Conservation (phyloP, 2,113 vertebrate species). For the Raphicerus campestris region DNA sequence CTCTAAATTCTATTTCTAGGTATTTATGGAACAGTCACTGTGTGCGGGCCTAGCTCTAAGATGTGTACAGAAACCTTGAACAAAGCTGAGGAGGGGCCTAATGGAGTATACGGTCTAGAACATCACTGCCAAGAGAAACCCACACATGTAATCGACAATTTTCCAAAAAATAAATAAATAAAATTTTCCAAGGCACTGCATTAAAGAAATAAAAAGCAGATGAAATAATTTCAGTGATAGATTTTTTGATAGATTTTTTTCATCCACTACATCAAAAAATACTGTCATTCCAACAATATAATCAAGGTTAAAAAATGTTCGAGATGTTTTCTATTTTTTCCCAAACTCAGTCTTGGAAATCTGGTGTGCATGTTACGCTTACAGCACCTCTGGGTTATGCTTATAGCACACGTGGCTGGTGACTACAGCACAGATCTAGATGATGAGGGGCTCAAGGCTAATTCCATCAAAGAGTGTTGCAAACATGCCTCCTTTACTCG, state of each 20-base stretch:
- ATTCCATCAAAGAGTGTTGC: neutral
- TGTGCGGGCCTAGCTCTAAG: neutral
- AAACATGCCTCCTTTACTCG: neutral
- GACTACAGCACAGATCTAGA: neutral
- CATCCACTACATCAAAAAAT: neutral
- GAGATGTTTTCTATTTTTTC: neutral
- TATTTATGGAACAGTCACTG: neutral
- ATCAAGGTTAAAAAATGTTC: neutral
- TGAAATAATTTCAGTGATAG: neutral
- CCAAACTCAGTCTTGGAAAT: neutral
- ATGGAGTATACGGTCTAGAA: neutral
- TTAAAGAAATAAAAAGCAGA: conserved; percentile 1
- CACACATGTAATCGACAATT: neutral
- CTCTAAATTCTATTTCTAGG: neutral
- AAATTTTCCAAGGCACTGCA: neutral
- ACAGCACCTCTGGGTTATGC: neutral
- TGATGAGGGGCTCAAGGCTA: neutral
- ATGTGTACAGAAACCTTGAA: neutral
- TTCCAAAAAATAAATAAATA: neutral
- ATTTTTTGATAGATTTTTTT: neutral
- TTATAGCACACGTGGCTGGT: neutral
- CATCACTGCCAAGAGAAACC: neutral
- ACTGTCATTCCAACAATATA: neutral
- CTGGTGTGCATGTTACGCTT: neutral
- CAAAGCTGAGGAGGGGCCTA: neutral